phyloP scores from a whole-genome alignment of 2,113 vertebrate genomes.

The Neodon shergylaensis region DNA sequence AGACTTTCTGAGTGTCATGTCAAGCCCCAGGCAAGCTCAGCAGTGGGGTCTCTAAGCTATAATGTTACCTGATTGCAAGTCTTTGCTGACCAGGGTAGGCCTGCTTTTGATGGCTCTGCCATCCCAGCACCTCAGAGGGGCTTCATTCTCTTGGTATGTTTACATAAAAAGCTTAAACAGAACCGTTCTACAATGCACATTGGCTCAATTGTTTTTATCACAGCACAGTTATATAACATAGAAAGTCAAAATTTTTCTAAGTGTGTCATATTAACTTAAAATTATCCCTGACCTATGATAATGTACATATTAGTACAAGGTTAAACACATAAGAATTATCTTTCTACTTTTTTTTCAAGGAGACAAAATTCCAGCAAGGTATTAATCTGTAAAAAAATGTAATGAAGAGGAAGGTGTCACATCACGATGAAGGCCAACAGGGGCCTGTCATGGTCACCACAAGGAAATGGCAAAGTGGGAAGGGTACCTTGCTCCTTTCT shows the following conservation, averaged over 20 bases:
- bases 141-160: background rate
- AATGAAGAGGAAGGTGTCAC: background rate
- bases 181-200: background rate
- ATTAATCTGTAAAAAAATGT: background rate
- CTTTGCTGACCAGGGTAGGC: background rate
- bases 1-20: background rate
- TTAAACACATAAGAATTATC: background rate
- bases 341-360: background rate
- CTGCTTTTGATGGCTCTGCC: background rate
- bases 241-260: slow-evolving; percentile 2
- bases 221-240: background rate
- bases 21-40: background rate
- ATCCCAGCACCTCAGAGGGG: background rate
- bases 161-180: background rate
- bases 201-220: background rate
- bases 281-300: background rate
- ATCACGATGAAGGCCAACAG: background rate
- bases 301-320: background rate
- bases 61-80: background rate
- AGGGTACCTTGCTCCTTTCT: background rate
- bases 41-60: background rate
- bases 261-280: background rate
- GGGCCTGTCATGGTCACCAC: background rate
- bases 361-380: background rate
- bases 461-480: background rate